Conservation (phyloP, 2,888 invertebrate species). For the Ophion ventricosus region DNA sequence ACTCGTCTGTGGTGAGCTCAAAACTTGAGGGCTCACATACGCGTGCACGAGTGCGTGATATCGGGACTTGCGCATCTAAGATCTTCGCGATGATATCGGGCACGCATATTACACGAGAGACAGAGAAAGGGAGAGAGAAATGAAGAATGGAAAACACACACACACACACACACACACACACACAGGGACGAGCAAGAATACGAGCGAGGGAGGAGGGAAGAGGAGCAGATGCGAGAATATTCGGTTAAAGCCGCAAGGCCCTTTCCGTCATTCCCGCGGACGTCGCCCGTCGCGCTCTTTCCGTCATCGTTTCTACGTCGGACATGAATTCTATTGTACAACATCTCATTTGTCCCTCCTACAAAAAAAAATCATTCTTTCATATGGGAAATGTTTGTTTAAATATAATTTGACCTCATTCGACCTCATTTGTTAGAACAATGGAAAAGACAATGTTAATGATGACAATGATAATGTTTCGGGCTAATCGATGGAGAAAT, state of each 20-base stretch:
- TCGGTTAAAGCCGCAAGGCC: slow-evolving; percentile 61
- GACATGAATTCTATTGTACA: slow-evolving; percentile 24
- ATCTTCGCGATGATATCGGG: slow-evolving; percentile 78
- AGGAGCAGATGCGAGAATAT: slow-evolving; percentile 61
- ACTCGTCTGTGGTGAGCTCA: slow-evolving; percentile 15
- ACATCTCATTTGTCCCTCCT: background rate
- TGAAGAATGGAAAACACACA: slow-evolving; percentile 35
- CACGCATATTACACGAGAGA: slow-evolving; percentile 79
- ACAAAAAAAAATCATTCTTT: background rate
- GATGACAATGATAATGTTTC: too few species aligned
- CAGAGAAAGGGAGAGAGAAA: slow-evolving; percentile 52
- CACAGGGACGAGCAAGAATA: background rate
- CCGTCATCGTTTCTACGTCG: slow-evolving; percentile 36
- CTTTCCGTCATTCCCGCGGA: slow-evolving; percentile 50
- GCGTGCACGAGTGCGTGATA: slow-evolving; percentile 80
- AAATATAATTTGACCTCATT: background rate
- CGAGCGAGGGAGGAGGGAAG: slow-evolving; percentile 52
- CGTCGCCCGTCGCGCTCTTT: slow-evolving; percentile 65
- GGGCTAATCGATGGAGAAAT: too few species aligned
- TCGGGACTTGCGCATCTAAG: slow-evolving; percentile 78
- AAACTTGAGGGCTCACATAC: slow-evolving; percentile 75
- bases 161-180: background rate
- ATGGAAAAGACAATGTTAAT: too few species aligned
- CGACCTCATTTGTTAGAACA: background rate
- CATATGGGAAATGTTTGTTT: background rate